Base-by-base conservation (phyloP, 1,140 invertebrate genomes). In the Leptonema lineaticorne region DNA sequence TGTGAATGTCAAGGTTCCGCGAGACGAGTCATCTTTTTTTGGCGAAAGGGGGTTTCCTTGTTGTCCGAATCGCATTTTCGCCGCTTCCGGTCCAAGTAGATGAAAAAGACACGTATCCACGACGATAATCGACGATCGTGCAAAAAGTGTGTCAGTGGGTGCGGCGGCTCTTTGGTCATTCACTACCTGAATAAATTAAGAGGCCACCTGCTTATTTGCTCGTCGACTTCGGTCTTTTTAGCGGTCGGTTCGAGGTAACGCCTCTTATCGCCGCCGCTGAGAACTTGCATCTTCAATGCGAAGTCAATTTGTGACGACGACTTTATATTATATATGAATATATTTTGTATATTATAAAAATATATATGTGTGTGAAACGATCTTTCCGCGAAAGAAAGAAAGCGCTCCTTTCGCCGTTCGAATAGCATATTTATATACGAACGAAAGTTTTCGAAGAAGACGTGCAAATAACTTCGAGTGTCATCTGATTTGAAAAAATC, bases 91-190 rank as follows among this genome's bases (percentile, higher is more conserved):
- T 24, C 22, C 24, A 9, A 4, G 50, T n/a, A 16, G 37, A n/a
- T 45, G 37, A 45, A n/a, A n/a, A n/a, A n/a, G n/a, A n/a, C n/a
- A n/a, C n/a, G n/a, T n/a, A n/a, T n/a, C n/a, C n/a, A n/a, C n/a
- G n/a, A n/a, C n/a, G 16, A 41, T 41, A 41, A 41, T 41, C 37
- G 16, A 16, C 16, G 50, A 24, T 53, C 50, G 22, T 14, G 22
- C 27, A 22, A 18, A 24, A 53, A 53, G 50, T 53, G 50, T 53
- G 50, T 53, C 50, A 53, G 50, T 53, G 50, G 50, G 50, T 53
- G 50, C 50, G 50, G 20, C 50, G 11, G 50, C 22, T n/a, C n/a
- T n/a, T n/a, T n/a, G n/a, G n/a, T n/a, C n/a, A n/a, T n/a, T 53
- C 50, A 53, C 50, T 24, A 14, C 50, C 37, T 41, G 37, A 14